Percentiles rank a stretch among this genome's conserved stretches.
Evolutionary conservation across 2,113 vertebrate species (phyloP).

Genomic region (Eonycteris spelaea): DNA sequence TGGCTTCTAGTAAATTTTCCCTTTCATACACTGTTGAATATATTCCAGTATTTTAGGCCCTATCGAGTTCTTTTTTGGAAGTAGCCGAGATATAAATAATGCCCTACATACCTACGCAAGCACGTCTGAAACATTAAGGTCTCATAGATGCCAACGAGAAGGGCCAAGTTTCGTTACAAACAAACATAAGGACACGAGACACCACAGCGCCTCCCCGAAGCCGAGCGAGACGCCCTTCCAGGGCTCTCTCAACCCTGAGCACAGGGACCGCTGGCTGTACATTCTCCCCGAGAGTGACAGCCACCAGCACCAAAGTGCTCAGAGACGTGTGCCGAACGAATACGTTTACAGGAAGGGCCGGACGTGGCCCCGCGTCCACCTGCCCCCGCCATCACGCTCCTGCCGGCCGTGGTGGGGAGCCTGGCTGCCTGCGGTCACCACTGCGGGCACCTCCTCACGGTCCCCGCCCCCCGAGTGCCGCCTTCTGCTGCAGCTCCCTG

Average conservation of each 20-base stretch:
- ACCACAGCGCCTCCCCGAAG: background rate
- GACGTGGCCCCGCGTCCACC: fast-evolving
- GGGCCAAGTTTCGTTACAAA: background rate
- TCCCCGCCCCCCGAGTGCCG: no score
- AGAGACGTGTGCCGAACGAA: background rate
- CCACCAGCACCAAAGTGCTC: fast-evolving
- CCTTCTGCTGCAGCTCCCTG: no score
- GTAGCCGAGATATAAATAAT: background rate
- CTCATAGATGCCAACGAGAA: background rate
- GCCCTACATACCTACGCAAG: background rate
- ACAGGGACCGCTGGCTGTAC: no score
- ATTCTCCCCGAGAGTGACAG: background rate
- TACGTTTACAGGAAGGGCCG: no score
- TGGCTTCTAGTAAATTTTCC: background rate
- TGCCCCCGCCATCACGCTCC: fast-evolving
- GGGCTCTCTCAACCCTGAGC: background rate
- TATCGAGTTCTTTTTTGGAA: background rate
- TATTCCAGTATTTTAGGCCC: background rate
- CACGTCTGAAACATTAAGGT: background rate
- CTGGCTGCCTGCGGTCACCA: no score
- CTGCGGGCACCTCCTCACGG: no score
- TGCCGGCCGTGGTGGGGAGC: no score
- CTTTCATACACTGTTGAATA: background rate
- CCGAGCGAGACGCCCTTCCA: fast-evolving
- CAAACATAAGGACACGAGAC: background rate